Conservation (phyloP, 2,797 vertebrate species). For the Parotocinclus haroldoi region DNA sequence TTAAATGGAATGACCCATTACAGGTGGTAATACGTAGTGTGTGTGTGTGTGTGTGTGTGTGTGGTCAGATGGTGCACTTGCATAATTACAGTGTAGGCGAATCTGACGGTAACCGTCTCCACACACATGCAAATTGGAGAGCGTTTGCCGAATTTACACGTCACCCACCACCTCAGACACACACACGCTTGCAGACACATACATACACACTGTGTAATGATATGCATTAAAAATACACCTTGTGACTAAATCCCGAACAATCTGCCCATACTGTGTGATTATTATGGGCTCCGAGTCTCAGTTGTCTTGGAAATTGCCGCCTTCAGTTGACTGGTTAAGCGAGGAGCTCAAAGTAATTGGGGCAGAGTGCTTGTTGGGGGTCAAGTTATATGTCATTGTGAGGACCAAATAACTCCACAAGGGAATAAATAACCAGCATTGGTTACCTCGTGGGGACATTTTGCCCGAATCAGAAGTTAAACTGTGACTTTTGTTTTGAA, state of each 20-base stretch:
- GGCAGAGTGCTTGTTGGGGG: too few species aligned
- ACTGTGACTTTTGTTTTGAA: too few species aligned
- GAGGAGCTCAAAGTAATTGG: background rate
- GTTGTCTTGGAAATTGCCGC: constrained; percentile 32
- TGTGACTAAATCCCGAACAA: constrained; percentile 68
- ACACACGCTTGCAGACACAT: constrained; percentile 21
- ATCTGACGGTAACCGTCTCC: constrained; percentile 30
- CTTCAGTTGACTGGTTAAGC: constrained; percentile 10
- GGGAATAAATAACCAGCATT: too few species aligned
- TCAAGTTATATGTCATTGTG: too few species aligned
- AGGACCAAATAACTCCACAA: too few species aligned
- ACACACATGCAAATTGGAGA: constrained; percentile 36
- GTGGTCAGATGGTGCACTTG: constrained; percentile 43
- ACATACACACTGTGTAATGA: constrained; percentile 41
- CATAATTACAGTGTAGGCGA: constrained; percentile 44
- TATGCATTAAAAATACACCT: constrained; percentile 60
- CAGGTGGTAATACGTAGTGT: background rate
- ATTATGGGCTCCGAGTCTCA: constrained; percentile 39
- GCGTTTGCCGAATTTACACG: constrained; percentile 29
- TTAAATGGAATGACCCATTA: too few species aligned
- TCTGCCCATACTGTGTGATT: constrained; percentile 38
- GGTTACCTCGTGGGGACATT: too few species aligned
- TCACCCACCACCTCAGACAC: constrained; percentile 29
- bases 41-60: constrained; percentile 19
- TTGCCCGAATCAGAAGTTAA: too few species aligned